phyloP scores from a whole-genome alignment of 2,113 vertebrate species.

The Alethe diademata region DNA sequence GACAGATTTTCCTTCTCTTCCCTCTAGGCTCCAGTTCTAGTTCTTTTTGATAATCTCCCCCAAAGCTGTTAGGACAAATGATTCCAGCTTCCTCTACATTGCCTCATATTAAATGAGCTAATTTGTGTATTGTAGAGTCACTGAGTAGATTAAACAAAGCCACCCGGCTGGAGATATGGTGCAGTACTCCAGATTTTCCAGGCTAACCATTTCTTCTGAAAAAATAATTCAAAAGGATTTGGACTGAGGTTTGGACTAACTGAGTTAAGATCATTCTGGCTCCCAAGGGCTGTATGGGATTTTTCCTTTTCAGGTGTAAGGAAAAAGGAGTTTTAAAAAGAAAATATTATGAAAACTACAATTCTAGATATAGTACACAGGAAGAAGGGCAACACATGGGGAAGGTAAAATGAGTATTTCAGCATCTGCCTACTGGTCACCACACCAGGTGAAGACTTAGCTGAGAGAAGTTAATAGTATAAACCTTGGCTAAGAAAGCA shows the following conservation, averaged over 20 bases:
- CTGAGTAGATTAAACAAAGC: slow-evolving; percentile 49
- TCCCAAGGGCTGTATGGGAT: not conserved
- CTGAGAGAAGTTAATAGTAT: not conserved
- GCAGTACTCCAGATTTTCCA: slow-evolving; percentile 8
- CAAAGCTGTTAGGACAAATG: slow-evolving; percentile 52
- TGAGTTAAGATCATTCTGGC: not conserved
- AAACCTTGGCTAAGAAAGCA: not conserved
- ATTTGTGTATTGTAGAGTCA: slow-evolving; percentile 28
- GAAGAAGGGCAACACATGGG: not conserved
- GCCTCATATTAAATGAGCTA: slow-evolving; percentile 2
- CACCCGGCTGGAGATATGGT: not conserved
- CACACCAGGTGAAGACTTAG: not conserved
- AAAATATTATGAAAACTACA: not conserved
- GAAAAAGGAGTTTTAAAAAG: not conserved
- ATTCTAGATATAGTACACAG: not conserved
- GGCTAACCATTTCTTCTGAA: not conserved
- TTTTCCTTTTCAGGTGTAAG: not conserved
- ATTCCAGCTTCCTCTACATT: slow-evolving; percentile 33
- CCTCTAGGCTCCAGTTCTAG: slow-evolving; percentile 7
- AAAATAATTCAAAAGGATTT: slow-evolving; percentile 16
- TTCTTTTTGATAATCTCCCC: slow-evolving; percentile 46
- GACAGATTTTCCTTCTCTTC: not conserved
- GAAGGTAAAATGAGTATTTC: not conserved
- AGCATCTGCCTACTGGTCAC: not conserved
- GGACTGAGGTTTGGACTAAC: not conserved